A percentile compares a stretch with the other conserved stretches of the same genome.
phyloP scores from a whole-genome alignment of 2,797 vertebrate genomes.

The Xenops minutus region DNA sequence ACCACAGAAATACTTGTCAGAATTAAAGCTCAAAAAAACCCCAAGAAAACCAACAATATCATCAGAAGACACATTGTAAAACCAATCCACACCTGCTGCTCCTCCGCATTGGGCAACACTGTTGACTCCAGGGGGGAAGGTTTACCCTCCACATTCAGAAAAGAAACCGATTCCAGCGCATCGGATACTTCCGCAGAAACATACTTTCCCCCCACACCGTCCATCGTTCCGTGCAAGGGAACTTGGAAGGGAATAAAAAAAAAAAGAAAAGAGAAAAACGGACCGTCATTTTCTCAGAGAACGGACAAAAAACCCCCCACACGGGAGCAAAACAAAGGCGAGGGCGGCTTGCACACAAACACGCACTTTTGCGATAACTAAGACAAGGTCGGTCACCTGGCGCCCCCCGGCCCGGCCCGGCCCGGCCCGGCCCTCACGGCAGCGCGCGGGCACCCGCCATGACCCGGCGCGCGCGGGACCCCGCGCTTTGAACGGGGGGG shows the following conservation, averaged over 20 bases:
- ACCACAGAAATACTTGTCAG: background rate
- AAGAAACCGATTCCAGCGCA: background rate
- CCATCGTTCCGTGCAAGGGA: background rate
- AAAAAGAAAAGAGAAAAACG: too few species aligned
- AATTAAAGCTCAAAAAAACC: background rate
- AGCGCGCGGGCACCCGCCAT: too few species aligned
- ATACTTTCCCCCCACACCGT: background rate
- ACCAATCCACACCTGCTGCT: conserved; percentile 11
- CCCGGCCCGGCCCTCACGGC: too few species aligned
- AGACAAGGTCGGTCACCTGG: fast-evolving
- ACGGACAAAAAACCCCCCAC: too few species aligned
- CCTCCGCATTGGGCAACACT: background rate
- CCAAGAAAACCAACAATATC: background rate
- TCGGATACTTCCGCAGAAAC: background rate
- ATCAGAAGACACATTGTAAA: background rate
- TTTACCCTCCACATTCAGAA: background rate
- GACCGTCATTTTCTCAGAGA: background rate
- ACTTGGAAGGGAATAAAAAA: background rate
- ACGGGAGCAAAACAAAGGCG: fast-evolving
- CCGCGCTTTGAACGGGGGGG: too few species aligned
- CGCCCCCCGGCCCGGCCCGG: too few species aligned
- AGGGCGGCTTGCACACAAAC: fast-evolving
- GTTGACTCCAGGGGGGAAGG: conserved; percentile 12
- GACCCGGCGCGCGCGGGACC: background rate
- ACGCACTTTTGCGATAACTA: background rate